Evolutionary conservation across 2,888 invertebrate species (phyloP).

Genomic region (Drosophila vallismaia): DNA sequence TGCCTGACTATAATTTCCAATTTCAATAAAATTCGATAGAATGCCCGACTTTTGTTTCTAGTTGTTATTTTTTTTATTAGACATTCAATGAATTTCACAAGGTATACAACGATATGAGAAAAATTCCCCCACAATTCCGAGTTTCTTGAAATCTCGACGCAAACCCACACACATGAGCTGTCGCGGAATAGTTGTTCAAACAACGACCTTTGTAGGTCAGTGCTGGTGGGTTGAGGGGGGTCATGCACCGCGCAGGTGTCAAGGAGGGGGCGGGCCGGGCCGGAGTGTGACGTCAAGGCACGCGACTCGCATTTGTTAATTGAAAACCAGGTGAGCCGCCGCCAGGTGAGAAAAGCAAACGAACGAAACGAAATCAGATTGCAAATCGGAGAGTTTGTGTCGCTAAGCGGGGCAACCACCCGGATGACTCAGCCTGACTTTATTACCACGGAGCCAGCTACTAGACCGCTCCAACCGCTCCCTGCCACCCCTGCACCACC

Average conservation of each 20-base stretch:
- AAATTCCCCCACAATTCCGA: not conserved
- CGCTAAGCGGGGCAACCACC: constrained; percentile 54
- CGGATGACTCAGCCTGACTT: constrained; percentile 28
- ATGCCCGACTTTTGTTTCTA: constrained; percentile 1
- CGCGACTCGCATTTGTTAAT: constrained; percentile 58
- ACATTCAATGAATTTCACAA: constrained; percentile 27
- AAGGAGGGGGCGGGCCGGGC: not conserved
- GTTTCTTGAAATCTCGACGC: constrained; percentile 1
- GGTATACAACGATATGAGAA: not conserved
- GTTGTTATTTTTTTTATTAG: not conserved
- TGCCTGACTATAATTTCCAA: constrained; percentile 1
- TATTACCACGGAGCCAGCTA: not conserved
- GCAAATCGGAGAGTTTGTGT: constrained; percentile 39
- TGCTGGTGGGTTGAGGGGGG: not conserved
- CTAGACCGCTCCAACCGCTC: too few species aligned
- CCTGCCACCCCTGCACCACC: not conserved
- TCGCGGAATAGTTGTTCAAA: constrained; percentile 21
- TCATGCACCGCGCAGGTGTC: not conserved
- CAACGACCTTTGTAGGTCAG: constrained; percentile 57
- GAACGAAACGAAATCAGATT: constrained; percentile 25
- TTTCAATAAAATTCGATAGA: constrained; percentile 10
- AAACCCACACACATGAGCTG: constrained; percentile 11
- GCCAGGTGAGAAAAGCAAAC: constrained; percentile 16
- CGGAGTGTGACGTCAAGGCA: constrained; percentile 63
- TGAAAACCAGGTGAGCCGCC: constrained; percentile 19